Base-by-base conservation (phyloP, 2,797 vertebrate species). In the Galagoides demidoff region DNA sequence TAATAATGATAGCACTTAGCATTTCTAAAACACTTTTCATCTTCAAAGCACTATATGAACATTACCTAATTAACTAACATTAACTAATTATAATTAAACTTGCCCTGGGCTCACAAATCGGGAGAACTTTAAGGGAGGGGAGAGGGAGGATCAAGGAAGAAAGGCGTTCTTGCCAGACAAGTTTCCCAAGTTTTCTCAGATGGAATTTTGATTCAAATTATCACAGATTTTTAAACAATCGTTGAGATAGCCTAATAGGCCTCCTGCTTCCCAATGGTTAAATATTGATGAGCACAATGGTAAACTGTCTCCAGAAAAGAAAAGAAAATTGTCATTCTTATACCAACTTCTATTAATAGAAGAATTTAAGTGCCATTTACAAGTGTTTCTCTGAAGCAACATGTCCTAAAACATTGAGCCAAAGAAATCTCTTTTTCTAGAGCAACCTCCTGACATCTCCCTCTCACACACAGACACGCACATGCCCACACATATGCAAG, bases 31-130 rank as follows among this genome's bases (percentile, higher is more conserved):
- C 97, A 97, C 95, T 97, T 97, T 97, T 97, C 97, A 97, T 98
- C 97, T 97, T 97, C 97, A 98, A 97, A 98, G 97, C 95, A 97
- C 93, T 96, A 96, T 97, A 96, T 95, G 97, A 97, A 96, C 96
- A 97, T 97, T 97, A 97, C 97, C 97, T 97, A 97, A 98, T 98
- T 98, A 98, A 98, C 97, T 97, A 96, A 97, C 97, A 97, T 97
- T 97, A 97, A 97, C 97, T 97, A 97, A 98, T 97, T 97, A 96
- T 97, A 97, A 98, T 98, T 98, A 98, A 97, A 97, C 94, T 96
- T 98, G 97, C 96, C 97, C 96, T 97, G 93, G 95, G 97, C 97
- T 97, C 95, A 97, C 94, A 96, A 94, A 97, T 96, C 97, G 96
- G 90, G 57, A 95, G 91, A 96, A 97, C 85, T 97, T 96, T 81